A percentile compares a stretch with the other conserved stretches of the same genome.
phyloP scores from a whole-genome alignment of 2,797 vertebrate genomes.

The Sitta carolinensis region DNA sequence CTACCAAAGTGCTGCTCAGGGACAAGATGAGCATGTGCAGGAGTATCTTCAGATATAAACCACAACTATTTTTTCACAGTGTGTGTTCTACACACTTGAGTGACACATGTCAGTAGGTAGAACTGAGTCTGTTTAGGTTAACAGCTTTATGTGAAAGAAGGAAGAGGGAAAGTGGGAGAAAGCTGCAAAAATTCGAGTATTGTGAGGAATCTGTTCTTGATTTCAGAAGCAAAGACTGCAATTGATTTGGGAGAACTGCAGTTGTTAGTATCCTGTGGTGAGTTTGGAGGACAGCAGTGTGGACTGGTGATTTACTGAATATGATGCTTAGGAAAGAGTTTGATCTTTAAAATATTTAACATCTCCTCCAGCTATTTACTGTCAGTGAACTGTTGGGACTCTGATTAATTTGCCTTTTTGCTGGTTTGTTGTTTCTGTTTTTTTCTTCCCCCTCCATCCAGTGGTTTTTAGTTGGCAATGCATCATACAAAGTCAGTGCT shows the following conservation, averaged over 20 bases:
- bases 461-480: conserved; percentile 80
- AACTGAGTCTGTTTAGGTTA: background rate
- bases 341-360: background rate
- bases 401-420: background rate
- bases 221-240: background rate
- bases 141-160: background rate
- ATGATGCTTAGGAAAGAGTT: background rate
- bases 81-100: background rate
- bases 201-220: background rate
- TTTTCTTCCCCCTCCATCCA: background rate
- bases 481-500: conserved; percentile 78
- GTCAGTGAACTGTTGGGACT: background rate
- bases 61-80: background rate
- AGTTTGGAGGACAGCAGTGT: background rate
- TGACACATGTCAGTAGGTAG: background rate
- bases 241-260: background rate
- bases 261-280: accelerated
- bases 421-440: background rate
- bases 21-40: background rate
- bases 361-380: background rate
- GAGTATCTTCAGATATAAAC: background rate
- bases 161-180: background rate
- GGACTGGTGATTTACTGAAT: background rate
- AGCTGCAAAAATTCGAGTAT: background rate
- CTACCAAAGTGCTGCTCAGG: background rate